These are phyloP conservation scores for Balearica regulorum DNA, from an alignment of 2,797 vertebrate species.

Conservation along the genomic window DNA sequence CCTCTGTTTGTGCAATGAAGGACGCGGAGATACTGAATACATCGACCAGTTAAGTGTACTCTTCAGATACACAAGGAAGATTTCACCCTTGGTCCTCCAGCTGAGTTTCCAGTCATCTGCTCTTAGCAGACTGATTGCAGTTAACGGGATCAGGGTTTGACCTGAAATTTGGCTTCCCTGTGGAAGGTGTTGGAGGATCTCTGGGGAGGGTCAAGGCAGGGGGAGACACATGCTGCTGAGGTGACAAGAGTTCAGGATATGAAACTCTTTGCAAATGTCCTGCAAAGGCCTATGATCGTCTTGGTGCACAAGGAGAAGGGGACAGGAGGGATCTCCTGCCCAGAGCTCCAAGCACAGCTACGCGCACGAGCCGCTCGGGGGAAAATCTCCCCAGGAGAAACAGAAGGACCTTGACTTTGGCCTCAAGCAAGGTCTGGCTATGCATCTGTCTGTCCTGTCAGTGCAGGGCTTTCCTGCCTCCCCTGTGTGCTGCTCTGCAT, in stretches of 20 bases:
- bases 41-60: background rate
- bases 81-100: background rate
- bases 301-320: background rate
- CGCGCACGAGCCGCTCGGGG: background rate
- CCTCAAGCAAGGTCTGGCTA: background rate
- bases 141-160: background rate
- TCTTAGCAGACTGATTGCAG: background rate
- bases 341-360: background rate
- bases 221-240: background rate
- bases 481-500: rapidly evolving
- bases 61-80: background rate
- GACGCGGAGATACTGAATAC: background rate
- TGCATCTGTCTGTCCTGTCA: background rate
- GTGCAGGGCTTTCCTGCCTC: background rate
- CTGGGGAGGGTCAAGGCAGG: background rate
- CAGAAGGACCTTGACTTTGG: background rate
- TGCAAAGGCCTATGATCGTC: background rate
- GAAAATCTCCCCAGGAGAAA: background rate
- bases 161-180: background rate
- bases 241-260: background rate
- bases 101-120: background rate
- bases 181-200: background rate
- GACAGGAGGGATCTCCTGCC: background rate
- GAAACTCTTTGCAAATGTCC: background rate
- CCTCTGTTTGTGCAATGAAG: background rate